A percentile compares a stretch with the other conserved stretches of the same genome.
Conservation (phyloP, 2,888 invertebrate genomes). For the Antitype chi region DNA sequence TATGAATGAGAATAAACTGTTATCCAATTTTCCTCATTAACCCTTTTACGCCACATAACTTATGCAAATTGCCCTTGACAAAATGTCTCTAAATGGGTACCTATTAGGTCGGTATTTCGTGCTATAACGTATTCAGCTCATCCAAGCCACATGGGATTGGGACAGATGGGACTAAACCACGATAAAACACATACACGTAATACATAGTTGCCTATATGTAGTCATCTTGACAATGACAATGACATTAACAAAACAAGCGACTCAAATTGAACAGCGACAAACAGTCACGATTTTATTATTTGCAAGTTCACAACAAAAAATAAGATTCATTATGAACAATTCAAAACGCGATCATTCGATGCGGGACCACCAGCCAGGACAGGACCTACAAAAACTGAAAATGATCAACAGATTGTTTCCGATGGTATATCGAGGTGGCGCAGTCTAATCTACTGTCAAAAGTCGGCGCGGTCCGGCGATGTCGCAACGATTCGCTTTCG, state of each 20-base stretch:
- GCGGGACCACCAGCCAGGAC: background rate
- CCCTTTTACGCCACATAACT: background rate
- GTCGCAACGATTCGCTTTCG: conserved; percentile 85
- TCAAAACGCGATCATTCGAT: conserved; percentile 18
- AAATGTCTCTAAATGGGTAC: background rate
- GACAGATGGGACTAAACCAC: background rate
- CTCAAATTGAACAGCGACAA: conserved; percentile 46
- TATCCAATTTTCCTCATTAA: background rate
- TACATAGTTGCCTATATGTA: background rate
- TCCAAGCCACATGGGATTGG: background rate
- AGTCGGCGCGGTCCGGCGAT: conserved; percentile 60
- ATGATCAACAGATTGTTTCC: conserved; percentile 34
- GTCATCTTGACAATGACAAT: conserved; percentile 57
- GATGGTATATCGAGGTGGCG: conserved; percentile 33
- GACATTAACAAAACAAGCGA: conserved; percentile 51
- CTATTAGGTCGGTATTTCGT: background rate
- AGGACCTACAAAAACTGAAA: conserved; percentile 30
- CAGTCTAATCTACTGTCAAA: conserved; percentile 41
- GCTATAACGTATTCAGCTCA: background rate
- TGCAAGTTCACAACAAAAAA: conserved; percentile 52
- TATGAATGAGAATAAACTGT: background rate
- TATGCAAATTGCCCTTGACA: background rate
- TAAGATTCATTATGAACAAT: conserved; percentile 44
- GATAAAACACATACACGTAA: conserved; percentile 14
- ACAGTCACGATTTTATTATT: conserved; percentile 39